These are phyloP conservation scores for Tethya wilhelma DNA, from an alignment of 37 sponge, comb jelly and placozoan species.

Conservation along the genomic window DNA sequence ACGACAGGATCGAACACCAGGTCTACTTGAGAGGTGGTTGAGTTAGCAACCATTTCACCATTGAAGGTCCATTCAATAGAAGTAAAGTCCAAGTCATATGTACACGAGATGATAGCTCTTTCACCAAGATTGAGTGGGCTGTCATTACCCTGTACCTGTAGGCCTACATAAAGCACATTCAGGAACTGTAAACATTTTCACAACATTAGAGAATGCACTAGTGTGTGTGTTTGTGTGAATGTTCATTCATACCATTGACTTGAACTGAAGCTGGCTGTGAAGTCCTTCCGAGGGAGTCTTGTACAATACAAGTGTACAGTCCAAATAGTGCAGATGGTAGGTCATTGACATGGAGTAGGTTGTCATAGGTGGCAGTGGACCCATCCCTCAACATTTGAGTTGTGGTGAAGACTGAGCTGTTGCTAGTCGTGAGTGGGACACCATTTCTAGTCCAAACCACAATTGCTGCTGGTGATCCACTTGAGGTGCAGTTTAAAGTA, in stretches of 20 bases:
- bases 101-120: background rate
- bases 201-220: background rate
- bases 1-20: constrained; percentile 4
- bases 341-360: background rate
- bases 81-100: constrained; percentile 6
- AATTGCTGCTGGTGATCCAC: constrained; percentile 19
- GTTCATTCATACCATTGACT: constrained; percentile 11
- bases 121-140: background rate
- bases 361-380: constrained; percentile 2
- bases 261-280: constrained; percentile 1
- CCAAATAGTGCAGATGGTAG: background rate
- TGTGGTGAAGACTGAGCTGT: no score
- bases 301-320: constrained; percentile 5
- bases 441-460: constrained; percentile 19
- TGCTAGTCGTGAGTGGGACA: background rate
- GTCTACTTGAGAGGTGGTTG: background rate
- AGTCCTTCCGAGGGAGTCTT: constrained; percentile 3
- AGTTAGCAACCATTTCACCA: background rate
- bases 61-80: constrained; percentile 8
- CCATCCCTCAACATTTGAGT: constrained; percentile 20
- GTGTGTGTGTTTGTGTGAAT: no score
- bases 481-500: constrained; percentile 20
- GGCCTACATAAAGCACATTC: background rate
- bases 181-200: background rate
- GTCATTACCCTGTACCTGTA: background rate